Evolutionary conservation across 2,113 vertebrate genomes (phyloP), one percentile per base, ranked within the genome.

Genomic region (Nesogale talazaci): DNA sequence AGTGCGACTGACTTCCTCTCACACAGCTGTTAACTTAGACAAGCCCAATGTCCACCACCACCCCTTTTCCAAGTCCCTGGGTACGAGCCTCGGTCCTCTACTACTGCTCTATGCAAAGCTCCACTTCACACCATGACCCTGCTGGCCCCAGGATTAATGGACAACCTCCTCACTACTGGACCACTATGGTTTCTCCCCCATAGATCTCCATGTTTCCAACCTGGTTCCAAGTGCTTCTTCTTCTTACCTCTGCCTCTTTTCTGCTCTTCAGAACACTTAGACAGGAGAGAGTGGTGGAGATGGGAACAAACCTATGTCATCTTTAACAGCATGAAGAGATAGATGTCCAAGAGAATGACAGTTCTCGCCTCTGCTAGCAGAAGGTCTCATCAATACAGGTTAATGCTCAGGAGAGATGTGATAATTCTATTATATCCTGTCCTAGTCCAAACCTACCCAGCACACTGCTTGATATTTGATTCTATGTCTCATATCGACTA

Each of bases 1-100:
- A 80, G 78, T 94, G 96, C 38, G n/a, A 95, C 90, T 92, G 74
- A 90, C 80, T 96, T 97, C 83, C 95, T 97, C 89, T 95, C 29
- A 0, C 89, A 96, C 46, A 75, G 75, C 83, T 94, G 23, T 61
- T 87, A 92, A 94, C 86, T 91, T 78, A 89, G 36, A 65, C 23
- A 40, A 70, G 34, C 34, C 79, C 0, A 0, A 38, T 92, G 25
- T 82, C 92, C 57, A 72, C 88, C 93, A 83, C 77, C 76, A 59
- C 46, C 52, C 46, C 67, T 29, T 95, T 92, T 87, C 81, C 67
- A 90, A 34, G 65, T 36, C 23, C 23, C 25, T 9, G 19, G 42
- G 25, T 27, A 34, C 10, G 6, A 31, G 8, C 22, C 52, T 6
- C 20, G 52, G 77, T 29, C 25, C 52, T 78, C 16, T 65, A 22